Evolutionary conservation across 92 coral and sea anemone species (phyloP).

Genomic region (Palythoa caribaeorum): DNA sequence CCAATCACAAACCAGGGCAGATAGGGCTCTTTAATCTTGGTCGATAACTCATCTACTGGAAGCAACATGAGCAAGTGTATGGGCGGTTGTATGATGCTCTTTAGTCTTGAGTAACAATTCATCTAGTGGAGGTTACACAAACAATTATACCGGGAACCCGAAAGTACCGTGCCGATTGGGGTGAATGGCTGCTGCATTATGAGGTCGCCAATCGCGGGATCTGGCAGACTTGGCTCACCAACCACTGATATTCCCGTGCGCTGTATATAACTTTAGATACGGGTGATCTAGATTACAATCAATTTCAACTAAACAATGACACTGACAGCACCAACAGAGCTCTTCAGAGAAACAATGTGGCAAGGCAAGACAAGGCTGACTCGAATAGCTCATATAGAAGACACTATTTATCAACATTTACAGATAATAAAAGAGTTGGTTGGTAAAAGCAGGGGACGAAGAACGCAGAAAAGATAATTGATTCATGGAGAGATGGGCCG

Average conservation of each 20-base stretch:
- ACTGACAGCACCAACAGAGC: background rate
- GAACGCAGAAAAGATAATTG: background rate
- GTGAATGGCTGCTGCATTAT: conserved; percentile 18
- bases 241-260: background rate
- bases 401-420: background rate
- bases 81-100: background rate
- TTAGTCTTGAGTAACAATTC: background rate
- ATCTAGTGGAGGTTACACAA: background rate
- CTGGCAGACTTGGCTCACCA: background rate
- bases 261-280: too few species aligned
- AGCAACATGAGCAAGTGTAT: conserved; percentile 19
- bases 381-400: background rate
- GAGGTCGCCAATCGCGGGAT: conserved; percentile 35
- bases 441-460: background rate
- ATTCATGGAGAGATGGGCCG: background rate
- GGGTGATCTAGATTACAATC: background rate
- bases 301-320: background rate
- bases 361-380: background rate
- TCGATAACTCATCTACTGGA: conserved; percentile 24
- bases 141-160: background rate
- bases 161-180: background rate
- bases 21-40: conserved; percentile 11
- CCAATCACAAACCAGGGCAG: background rate
- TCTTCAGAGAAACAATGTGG: background rate
- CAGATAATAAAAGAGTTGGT: background rate